These are phyloP conservation scores for Lepidocyrtoides sp. DNA, from an alignment of 2,888 invertebrate genomes.

Conservation along the genomic window DNA sequence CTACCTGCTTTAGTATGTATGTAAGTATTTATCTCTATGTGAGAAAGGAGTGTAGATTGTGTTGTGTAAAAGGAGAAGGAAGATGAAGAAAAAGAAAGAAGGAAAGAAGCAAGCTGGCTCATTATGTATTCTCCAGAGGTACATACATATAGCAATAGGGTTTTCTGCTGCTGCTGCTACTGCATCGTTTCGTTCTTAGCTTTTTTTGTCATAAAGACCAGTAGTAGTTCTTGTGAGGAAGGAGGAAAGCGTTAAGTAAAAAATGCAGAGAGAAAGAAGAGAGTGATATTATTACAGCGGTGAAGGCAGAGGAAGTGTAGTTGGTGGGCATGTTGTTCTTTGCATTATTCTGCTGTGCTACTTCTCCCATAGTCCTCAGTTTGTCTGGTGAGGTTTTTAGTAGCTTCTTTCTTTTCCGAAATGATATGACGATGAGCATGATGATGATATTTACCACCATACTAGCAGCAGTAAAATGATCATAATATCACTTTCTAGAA, in stretches of 20 bases:
- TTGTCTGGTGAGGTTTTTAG: slow-evolving; percentile 29
- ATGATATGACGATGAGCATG: background rate
- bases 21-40: slow-evolving; percentile 19
- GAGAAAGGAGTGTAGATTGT: background rate
- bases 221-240: background rate
- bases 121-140: slow-evolving; percentile 76
- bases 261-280: slow-evolving; percentile 4
- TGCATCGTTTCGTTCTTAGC: slow-evolving; percentile 6
- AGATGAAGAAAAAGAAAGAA: background rate
- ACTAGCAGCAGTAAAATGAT: slow-evolving; percentile 34
- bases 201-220: background rate
- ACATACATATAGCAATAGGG: background rate
- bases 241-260: slow-evolving; percentile 5
- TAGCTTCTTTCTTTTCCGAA: background rate
- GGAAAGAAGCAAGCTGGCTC: slow-evolving; percentile 43
- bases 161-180: background rate
- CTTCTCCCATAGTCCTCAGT: background rate
- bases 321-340: background rate
- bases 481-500: slow-evolving; percentile 52
- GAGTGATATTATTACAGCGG: slow-evolving; percentile 15
- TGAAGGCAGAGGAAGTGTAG: background rate
- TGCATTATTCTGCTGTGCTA: background rate
- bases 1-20: slow-evolving; percentile 23
- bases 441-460: no score
- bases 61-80: background rate